Base-by-base conservation (phyloP, 2,113 vertebrate species). In the Halcyon malimbica region DNA sequence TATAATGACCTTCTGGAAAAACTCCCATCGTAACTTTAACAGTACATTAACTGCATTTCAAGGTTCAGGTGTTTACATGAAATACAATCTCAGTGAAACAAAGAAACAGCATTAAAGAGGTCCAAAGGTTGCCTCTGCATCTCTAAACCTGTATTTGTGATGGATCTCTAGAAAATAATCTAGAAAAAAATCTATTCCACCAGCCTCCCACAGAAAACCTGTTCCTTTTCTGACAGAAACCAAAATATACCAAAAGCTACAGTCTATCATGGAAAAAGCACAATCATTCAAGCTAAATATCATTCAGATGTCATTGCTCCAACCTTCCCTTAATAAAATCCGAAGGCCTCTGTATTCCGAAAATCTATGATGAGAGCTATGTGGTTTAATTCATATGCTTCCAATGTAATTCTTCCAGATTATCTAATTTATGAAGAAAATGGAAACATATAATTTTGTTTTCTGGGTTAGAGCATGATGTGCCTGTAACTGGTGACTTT, bases 381-480 rank as follows among this genome's bases (percentile, higher is more conserved):
- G 26, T 84, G 42, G 64, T 89, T 87, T 87, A 87, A 84, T 78
- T 83, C 37, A 75, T 50, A 84, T 59, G 35, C 18, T 94, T 71
- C 29, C 26, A 48, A 33, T 33, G 41, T 41, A 81, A 71, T 70
- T 89, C 74, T 78, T 89, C 26, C 51, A 87, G 78, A 79, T 44
- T 78, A 64, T 69, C 84, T 84, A 84, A 93, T 78, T 87, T 89
- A 70, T 63, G 77, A 87, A 65, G 50, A 53, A 77, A 90, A 93
- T 20, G 6, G 46, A 84, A 95, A 84, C 42, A 91, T 51, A 62
- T 56, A 81, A 84, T 94, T 94, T 89, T 84, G 37, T 84, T 94
- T 95, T 95, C 81, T 87, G 77, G 57, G 46, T 62, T 91, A 59
- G 11, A 87, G 56, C 16, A 46, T 41, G 26, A 86, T 50, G 42